Base-by-base conservation (phyloP, 2,797 vertebrate species). In the Smutsia temminckii region DNA sequence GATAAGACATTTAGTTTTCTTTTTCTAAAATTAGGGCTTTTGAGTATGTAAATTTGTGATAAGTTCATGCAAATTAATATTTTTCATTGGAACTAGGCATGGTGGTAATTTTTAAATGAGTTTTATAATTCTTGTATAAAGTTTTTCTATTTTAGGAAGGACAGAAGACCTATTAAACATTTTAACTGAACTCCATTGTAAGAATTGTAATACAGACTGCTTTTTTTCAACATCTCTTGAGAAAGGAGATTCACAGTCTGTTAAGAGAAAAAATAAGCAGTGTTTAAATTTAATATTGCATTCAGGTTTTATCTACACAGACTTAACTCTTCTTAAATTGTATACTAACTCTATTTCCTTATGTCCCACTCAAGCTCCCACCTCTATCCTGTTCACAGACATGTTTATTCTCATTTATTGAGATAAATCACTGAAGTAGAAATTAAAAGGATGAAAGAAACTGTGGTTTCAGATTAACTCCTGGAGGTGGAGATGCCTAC, bases 41-140 rank as follows among this genome's bases (percentile, higher is more conserved):
- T 79, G 87, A 88, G n/a, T 72, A 72, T 55, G n/a, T 93, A 94
- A 85, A 80, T 93, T 71, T 69, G 21, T 88, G 72, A 49, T 79
- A 79, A 83, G 17, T 85, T 90, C 49, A 74, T 69, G 63, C 21
- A 85, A 92, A 90, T 95, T 46, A 72, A 37, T 57, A 72, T 61
- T 95, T 96, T 91, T 92, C 34, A 68, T 90, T 94, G 96, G 88
- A 95, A 61, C 61, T 27, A 92, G 27, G 21, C 40, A 59, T 81
- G 90, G 23, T 85, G 29, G 46, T 66, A 63, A 80, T 77, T 96
- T 95, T 84, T 27, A 46, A 95, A 74, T 77, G 77, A 89, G 20
- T 18, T n/a, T 93, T 81, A 8, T 66, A 59, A 42, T 93, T 90
- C 59, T 93, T 78, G 49, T 61, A 27, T 93, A 57, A 92, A 34